These are phyloP conservation scores for Ornithorhynchus anatinus DNA, from an alignment of 2,113 vertebrate species.

Conservation along the genomic window DNA sequence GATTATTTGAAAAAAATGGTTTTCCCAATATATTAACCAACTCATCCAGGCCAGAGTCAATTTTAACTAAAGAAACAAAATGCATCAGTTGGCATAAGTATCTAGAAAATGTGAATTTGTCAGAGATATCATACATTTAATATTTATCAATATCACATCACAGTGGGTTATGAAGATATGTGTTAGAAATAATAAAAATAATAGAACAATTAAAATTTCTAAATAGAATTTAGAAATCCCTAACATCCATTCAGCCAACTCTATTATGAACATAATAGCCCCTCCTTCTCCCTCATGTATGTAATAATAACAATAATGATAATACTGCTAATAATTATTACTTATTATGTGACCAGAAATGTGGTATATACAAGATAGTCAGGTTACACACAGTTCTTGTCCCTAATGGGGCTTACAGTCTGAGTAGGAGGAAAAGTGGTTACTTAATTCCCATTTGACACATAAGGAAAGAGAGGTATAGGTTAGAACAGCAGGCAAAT, in stretches of 20 bases:
- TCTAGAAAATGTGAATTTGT: constrained; percentile 42
- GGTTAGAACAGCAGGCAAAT: too few relatives aligned
- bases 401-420: too few relatives aligned
- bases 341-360: too few relatives aligned
- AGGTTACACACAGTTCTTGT: too few relatives aligned
- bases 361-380: too few relatives aligned
- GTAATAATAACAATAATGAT: constrained; percentile 38
- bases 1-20: constrained; percentile 32
- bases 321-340: neutral
- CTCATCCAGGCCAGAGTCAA: constrained; percentile 49
- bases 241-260: too few relatives aligned
- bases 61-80: constrained; percentile 52
- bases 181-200: constrained; percentile 25
- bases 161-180: constrained; percentile 39
- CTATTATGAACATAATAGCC: constrained; percentile 28
- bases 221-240: constrained; percentile 17
- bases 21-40: constrained; percentile 41
- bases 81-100: constrained; percentile 11
- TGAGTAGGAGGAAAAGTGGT: too few relatives aligned
- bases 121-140: constrained; percentile 33
- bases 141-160: constrained; percentile 45
- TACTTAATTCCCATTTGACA: too few relatives aligned
- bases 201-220: constrained; percentile 38
- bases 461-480: too few relatives aligned
- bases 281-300: too few relatives aligned